Percentiles rank a stretch among this genome's conserved stretches.
These are phyloP conservation scores for Onychomys torridus DNA, from an alignment of 2,797 vertebrate species.

Conservation along the genomic window DNA sequence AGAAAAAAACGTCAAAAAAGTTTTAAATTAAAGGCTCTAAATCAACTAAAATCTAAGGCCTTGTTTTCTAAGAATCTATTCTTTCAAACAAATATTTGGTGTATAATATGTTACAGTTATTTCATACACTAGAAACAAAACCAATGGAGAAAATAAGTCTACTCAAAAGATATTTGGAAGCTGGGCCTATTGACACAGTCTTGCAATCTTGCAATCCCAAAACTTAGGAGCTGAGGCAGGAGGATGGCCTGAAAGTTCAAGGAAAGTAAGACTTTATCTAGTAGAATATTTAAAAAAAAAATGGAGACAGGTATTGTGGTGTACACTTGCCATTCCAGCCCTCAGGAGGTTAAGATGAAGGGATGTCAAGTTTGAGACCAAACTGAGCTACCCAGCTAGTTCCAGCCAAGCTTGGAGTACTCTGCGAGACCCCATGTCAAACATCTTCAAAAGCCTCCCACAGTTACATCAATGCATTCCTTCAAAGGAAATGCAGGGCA, in stretches of 20 bases:
- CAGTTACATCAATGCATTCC: neutral
- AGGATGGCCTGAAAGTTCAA: neutral
- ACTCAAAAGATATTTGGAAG: neutral
- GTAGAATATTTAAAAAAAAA: neutral
- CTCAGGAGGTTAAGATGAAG: neutral
- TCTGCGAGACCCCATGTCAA: neutral
- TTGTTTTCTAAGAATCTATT: slow-evolving; percentile 40
- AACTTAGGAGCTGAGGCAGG: neutral
- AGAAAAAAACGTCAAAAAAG: neutral
- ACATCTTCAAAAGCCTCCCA: neutral
- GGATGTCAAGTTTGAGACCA: neutral
- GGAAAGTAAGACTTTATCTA: neutral
- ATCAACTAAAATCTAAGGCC: neutral
- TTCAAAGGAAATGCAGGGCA: slow-evolving; percentile 28
- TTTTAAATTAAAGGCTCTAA: neutral
- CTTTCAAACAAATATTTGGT: slow-evolving; percentile 18
- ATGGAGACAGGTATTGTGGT: neutral
- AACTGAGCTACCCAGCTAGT: neutral
- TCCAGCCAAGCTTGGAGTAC: neutral
- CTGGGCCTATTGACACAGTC: no score
- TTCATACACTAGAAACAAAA: slow-evolving; percentile 19
- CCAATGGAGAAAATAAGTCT: neutral
- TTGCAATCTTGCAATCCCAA: neutral
- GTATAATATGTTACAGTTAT: neutral
- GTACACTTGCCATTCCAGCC: fast-evolving